phyloP scores from a whole-genome alignment of 2,888 invertebrate genomes.

The Thumatha senex region DNA sequence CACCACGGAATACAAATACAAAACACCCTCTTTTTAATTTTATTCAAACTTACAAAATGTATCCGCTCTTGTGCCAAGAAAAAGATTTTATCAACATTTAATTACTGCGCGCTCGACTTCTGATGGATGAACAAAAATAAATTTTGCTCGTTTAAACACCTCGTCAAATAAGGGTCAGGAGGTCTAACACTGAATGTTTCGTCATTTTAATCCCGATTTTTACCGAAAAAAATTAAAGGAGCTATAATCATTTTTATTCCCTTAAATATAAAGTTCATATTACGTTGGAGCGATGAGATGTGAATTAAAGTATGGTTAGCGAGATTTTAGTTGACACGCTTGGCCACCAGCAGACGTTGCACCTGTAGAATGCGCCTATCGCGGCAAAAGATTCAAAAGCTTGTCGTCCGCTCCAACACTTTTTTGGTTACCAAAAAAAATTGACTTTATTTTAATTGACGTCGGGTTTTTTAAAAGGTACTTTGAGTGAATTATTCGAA shows the following conservation, averaged over 20 bases:
- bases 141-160: conserved; percentile 45
- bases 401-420: conserved; percentile 53
- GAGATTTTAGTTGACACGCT: conserved; percentile 51
- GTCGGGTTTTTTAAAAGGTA: conserved; percentile 61
- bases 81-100: conserved; percentile 37
- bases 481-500: conserved; percentile 67
- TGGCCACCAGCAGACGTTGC: conserved; percentile 72
- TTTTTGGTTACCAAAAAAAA: conserved; percentile 58
- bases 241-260: conserved; percentile 4
- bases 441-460: conserved; percentile 79
- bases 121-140: conserved; percentile 29
- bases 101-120: conserved; percentile 25
- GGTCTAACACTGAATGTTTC: conserved; percentile 39
- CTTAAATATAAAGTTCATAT: conserved; percentile 38
- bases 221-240: conserved; percentile 18
- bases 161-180: conserved; percentile 43
- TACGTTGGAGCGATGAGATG: conserved; percentile 12
- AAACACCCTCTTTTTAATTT: conserved; percentile 45
- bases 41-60: conserved; percentile 34
- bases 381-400: conserved; percentile 76
- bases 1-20: conserved; percentile 42
- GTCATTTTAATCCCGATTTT: conserved; percentile 53
- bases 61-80: conserved; percentile 19
- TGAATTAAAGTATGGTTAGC: conserved; percentile 24
- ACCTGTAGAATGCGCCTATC: conserved; percentile 79